These are phyloP conservation scores for Bucco capensis DNA, from an alignment of 2,113 vertebrate genomes.

Conservation along the genomic window DNA sequence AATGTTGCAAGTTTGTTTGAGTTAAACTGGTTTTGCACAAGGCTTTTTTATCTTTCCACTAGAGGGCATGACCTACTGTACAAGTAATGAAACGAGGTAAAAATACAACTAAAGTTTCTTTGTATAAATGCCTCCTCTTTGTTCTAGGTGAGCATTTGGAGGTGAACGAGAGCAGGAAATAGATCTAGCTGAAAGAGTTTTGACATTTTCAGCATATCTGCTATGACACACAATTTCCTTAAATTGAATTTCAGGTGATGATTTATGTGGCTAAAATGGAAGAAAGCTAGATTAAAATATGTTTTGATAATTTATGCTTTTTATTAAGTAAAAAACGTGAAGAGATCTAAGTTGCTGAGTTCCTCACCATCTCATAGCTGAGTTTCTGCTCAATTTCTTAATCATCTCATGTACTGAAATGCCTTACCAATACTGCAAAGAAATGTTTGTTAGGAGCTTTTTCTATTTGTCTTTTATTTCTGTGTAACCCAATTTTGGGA, in stretches of 20 bases:
- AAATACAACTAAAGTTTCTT: background rate
- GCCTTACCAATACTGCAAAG: background rate
- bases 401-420: background rate
- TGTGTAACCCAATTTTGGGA: background rate
- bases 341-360: background rate
- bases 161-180: background rate
- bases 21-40: background rate
- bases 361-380: background rate
- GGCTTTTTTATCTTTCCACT: slow-evolving; percentile 7
- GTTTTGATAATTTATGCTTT: background rate
- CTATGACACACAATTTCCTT: background rate
- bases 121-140: background rate
- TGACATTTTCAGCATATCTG: background rate
- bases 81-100: background rate
- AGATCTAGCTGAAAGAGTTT: background rate
- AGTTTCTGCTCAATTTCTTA: background rate
- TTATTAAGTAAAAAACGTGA: background rate
- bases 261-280: background rate
- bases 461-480: background rate
- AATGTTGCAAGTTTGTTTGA: background rate
- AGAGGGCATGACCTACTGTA: slow-evolving; percentile 24
- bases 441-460: background rate
- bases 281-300: background rate
- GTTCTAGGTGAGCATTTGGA: background rate
- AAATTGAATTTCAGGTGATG: background rate